Conservation (phyloP, 30 jellyfish, hydroid and myxozoan genomes). For the Cassiopea xamachana region DNA sequence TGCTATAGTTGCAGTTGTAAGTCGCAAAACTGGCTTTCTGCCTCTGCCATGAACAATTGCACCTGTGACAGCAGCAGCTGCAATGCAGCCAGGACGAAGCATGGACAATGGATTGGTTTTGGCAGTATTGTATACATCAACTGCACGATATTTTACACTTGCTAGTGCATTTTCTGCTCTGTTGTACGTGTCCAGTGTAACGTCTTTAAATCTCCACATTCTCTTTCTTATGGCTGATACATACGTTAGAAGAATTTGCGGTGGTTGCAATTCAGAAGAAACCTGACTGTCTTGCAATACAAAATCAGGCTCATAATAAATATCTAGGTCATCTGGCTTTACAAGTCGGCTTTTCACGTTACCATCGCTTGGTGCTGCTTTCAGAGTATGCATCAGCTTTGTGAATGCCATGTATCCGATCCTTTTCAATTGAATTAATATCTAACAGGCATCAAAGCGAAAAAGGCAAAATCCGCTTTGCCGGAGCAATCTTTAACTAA, state of each 20-base stretch:
- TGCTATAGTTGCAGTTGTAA: conserved; percentile 43
- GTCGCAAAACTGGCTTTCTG: conserved; percentile 45
- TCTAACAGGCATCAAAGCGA: too few relatives aligned
- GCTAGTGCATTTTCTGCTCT: background rate
- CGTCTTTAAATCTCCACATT: conserved; percentile 46
- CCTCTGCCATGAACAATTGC: conserved; percentile 69
- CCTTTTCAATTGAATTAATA: too few relatives aligned
- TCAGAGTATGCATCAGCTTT: conserved; percentile 8
- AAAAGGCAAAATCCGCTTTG: too few relatives aligned
- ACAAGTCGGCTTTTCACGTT: background rate
- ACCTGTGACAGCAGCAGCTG: conserved; percentile 52
- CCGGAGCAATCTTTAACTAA: background rate
- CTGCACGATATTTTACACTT: conserved; percentile 21
- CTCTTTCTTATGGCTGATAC: conserved; percentile 45
- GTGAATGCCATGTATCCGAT: conserved; percentile 21
- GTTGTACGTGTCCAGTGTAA: background rate
- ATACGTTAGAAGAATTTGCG: conserved; percentile 6
- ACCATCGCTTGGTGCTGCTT: conserved; percentile 25
- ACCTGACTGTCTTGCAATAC: background rate
- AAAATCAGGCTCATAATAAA: conserved; percentile 34
- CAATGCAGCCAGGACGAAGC: conserved; percentile 53
- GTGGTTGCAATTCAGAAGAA: background rate
- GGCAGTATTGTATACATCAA: conserved; percentile 32
- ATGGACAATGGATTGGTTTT: conserved; percentile 41
- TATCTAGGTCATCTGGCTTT: conserved; percentile 42